These are phyloP conservation scores for Parus major DNA, from an alignment of 2,113 vertebrate genomes.

Conservation along the genomic window DNA sequence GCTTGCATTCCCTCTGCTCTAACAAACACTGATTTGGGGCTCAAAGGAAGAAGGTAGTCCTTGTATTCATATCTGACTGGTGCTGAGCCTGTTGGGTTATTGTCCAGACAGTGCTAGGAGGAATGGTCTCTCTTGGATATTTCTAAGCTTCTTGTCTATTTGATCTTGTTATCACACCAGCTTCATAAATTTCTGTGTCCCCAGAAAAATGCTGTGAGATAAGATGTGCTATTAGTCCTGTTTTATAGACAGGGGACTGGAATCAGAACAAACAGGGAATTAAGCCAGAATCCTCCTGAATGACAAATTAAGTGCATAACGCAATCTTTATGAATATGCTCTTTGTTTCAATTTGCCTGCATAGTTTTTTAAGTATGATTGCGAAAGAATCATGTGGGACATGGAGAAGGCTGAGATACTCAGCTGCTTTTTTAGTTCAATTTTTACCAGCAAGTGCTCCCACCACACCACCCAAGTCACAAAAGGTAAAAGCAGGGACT, in stretches of 20 bases:
- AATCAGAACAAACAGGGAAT: background rate
- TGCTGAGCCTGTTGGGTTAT: background rate
- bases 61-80: background rate
- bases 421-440: background rate
- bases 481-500: background rate
- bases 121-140: background rate
- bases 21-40: fast-evolving
- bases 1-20: background rate
- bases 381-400: background rate
- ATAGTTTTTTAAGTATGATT: background rate
- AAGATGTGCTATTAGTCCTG: background rate
- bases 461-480: background rate
- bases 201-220: background rate
- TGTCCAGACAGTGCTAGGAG: background rate
- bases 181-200: background rate
- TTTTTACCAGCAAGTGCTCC: background rate
- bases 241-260: background rate
- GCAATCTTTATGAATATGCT: background rate
- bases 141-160: background rate
- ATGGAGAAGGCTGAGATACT: background rate
- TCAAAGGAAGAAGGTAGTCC: background rate
- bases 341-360: background rate
- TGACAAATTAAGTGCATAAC: background rate
- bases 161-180: background rate
- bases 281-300: background rate